Conservation (phyloP, 64 coral and sea anemone genomes). For the Trachythela sp. region DNA sequence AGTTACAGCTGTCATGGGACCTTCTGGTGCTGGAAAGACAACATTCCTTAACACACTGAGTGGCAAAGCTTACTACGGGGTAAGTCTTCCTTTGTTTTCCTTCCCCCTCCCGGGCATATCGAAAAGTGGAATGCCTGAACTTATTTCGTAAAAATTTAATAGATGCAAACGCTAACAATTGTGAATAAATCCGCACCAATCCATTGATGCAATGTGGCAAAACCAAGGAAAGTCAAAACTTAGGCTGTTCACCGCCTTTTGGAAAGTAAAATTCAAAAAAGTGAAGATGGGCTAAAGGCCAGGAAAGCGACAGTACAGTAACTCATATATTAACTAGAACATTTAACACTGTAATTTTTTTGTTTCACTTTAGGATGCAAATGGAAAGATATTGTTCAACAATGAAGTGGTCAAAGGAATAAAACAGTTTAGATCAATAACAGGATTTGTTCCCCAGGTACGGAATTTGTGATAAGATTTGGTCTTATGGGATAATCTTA, state of each 20-base stretch:
- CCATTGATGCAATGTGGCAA: too few relatives aligned
- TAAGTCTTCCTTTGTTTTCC: background rate
- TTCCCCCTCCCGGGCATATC: too few relatives aligned
- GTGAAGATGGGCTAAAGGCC: too few relatives aligned
- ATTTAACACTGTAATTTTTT: background rate
- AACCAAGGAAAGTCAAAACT: too few relatives aligned
- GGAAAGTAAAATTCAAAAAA: too few relatives aligned
- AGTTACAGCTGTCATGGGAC: slow-evolving; percentile 2
- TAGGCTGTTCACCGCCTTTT: too few relatives aligned
- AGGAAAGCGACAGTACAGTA: too few relatives aligned
- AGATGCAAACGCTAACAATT: too few relatives aligned
- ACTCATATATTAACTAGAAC: too few relatives aligned
- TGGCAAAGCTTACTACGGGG: slow-evolving; percentile 22
- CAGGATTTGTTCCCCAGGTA: slow-evolving; percentile 21
- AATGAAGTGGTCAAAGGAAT: background rate
- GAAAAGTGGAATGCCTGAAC: background rate
- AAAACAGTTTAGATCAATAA: background rate
- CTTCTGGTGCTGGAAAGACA: background rate
- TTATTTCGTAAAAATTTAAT: too few relatives aligned
- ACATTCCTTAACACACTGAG: slow-evolving; percentile 14
- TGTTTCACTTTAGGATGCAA: background rate
- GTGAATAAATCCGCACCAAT: too few relatives aligned
- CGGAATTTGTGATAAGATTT: background rate
- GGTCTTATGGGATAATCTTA: background rate
- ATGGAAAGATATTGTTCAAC: background rate